These are phyloP conservation scores for Aurelia sp. DNA, from an alignment of 30 jellyfish, hydroid and myxozoan species.

Conservation along the genomic window DNA sequence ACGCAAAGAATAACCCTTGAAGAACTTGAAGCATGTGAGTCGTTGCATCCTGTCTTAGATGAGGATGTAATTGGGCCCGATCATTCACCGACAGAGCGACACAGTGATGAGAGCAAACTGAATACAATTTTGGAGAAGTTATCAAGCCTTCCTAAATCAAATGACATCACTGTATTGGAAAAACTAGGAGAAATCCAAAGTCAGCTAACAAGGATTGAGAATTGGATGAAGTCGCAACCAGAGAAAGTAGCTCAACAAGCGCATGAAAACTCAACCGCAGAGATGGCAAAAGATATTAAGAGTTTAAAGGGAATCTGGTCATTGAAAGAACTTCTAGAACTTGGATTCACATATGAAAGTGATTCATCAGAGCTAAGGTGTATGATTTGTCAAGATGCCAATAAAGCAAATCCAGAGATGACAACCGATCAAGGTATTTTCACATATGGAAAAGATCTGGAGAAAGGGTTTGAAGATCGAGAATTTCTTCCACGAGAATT, in stretches of 20 bases:
- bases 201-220: constrained; percentile 10
- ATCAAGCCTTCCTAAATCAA: neutral
- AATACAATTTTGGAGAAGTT: constrained; percentile 28
- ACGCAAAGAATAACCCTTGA: constrained; percentile 28
- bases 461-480: constrained; percentile 1
- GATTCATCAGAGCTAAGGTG: constrained; percentile 2
- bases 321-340: constrained; percentile 2
- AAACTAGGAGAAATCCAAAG: constrained; percentile 21
- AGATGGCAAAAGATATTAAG: constrained; percentile 4
- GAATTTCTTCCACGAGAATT: constrained; percentile 45
- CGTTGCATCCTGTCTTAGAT: constrained; percentile 4
- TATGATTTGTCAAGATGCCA: constrained; percentile 7
- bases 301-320: constrained; percentile 12
- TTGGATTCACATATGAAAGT: constrained; percentile 9
- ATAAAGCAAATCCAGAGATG: constrained; percentile 7
- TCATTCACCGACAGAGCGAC: neutral
- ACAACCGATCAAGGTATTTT: constrained; percentile 20
- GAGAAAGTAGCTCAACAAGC: constrained; percentile 4
- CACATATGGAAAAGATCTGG: neutral
- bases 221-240: neutral
- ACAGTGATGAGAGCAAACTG: constrained; percentile 18
- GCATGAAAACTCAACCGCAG: constrained; percentile 11
- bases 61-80: constrained; percentile 16
- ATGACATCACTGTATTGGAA: constrained; percentile 20
- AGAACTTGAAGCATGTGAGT: constrained; percentile 30